These are phyloP conservation scores for Bombus sylvicola DNA, from an alignment of 1,140 invertebrate species.

Conservation along the genomic window DNA sequence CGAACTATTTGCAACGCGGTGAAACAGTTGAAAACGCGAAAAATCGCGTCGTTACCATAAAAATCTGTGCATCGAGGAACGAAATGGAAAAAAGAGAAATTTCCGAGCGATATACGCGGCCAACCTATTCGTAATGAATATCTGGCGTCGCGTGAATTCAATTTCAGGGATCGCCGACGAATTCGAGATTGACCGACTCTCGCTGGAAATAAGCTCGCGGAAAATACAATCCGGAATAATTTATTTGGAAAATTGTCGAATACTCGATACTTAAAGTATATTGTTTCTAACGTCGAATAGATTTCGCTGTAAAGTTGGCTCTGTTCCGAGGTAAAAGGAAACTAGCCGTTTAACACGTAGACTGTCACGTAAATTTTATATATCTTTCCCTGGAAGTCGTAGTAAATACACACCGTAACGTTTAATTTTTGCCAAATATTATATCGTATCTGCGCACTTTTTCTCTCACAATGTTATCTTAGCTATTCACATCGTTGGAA, in stretches of 20 bases:
- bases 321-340: no score
- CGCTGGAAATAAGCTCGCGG: conserved; percentile 28
- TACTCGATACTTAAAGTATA: background rate
- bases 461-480: no score
- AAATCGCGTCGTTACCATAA: conserved; percentile 59
- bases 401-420: no score
- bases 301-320: no score
- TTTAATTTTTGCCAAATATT: no score
- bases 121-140: conserved; percentile 42
- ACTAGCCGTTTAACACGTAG: no score
- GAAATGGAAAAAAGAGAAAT: conserved; percentile 14
- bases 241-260: background rate
- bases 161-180: conserved; percentile 58
- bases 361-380: no score
- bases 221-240: conserved; percentile 54
- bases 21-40: conserved; percentile 44
- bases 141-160: conserved; percentile 54
- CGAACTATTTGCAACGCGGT: conserved; percentile 12
- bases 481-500: no score
- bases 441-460: no score
- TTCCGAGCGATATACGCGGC: background rate
- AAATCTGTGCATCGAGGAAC: conserved; percentile 27
- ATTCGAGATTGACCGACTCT: conserved; percentile 6
- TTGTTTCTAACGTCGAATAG: background rate
- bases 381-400: no score